phyloP scores from a whole-genome alignment of 2,113 vertebrate species.

The Upupa epops region DNA sequence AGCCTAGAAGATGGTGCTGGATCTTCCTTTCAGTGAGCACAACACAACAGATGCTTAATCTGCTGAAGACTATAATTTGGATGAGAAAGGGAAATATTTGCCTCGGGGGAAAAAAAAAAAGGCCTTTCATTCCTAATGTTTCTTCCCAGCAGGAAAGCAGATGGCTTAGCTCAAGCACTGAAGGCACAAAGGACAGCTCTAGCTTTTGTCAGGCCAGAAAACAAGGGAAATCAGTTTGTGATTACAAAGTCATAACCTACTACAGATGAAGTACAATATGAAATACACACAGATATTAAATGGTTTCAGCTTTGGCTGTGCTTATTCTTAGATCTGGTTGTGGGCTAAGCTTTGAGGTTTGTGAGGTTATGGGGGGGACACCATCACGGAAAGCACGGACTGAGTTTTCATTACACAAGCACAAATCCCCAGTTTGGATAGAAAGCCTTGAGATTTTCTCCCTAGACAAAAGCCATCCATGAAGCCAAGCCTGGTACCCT shows the following conservation, averaged over 20 bases:
- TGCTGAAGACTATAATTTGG: not conserved
- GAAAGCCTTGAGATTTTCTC: not conserved
- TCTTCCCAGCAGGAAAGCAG: constrained; percentile 28
- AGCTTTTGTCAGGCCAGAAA: not conserved
- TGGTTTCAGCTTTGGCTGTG: not conserved
- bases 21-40: not conserved
- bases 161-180: not conserved
- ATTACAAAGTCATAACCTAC: not conserved
- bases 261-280: not conserved
- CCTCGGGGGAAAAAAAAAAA: not conserved
- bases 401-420: not conserved
- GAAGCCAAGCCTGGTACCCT: constrained; percentile 1
- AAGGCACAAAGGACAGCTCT: not conserved
- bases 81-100: constrained; percentile 28
- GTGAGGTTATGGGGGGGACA: not conserved
- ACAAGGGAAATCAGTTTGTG: not conserved
- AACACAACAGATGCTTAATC: not conserved
- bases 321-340: not conserved
- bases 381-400: not conserved
- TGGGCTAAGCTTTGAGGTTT: not conserved
- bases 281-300: not conserved
- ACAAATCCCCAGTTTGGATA: not conserved
- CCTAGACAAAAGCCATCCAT: not conserved
- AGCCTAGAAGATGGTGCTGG: not conserved
- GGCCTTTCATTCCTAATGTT: not conserved